phyloP scores from a whole-genome alignment of 1,140 invertebrate genomes.

The Cepaea nemoralis region DNA sequence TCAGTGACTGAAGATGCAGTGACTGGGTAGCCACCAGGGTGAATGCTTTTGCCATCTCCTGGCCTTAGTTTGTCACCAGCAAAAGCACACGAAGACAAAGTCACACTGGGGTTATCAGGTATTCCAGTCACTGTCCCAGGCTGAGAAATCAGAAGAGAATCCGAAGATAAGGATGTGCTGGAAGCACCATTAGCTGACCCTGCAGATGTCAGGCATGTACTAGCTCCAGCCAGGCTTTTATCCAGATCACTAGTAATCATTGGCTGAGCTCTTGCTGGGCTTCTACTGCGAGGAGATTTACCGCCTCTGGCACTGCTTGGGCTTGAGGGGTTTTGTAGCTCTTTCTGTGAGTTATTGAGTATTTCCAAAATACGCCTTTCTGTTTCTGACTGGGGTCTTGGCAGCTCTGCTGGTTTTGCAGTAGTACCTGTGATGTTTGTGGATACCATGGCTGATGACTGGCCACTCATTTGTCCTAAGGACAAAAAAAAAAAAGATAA shows the following conservation, averaged over 20 bases:
- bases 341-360: slow-evolving; percentile 53
- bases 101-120: not conserved
- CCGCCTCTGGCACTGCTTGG: slow-evolving; percentile 40
- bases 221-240: not conserved
- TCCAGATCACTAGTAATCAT: not conserved
- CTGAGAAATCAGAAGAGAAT: slow-evolving; percentile 13
- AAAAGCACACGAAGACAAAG: not conserved
- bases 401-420: slow-evolving; percentile 50
- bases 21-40: not conserved
- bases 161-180: not conserved
- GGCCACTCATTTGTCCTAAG: slow-evolving; percentile 34
- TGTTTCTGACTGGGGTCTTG: slow-evolving; percentile 63
- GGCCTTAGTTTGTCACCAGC: slow-evolving; percentile 6
- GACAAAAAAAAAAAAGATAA: slow-evolving; percentile 31
- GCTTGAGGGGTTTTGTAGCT: slow-evolving; percentile 37
- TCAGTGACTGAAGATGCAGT: not conserved
- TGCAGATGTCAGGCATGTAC: not conserved
- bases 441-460: not conserved
- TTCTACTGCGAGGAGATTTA: slow-evolving; percentile 44
- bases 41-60: slow-evolving; percentile 15
- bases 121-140: not conserved
- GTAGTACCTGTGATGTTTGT: slow-evolving; percentile 25
- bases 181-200: not conserved
- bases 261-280: slow-evolving; percentile 41
- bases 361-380: slow-evolving; percentile 64